These are phyloP conservation scores for Planiliza haematocheilus DNA, from an alignment of 2,113 vertebrate genomes.

Conservation along the genomic window DNA sequence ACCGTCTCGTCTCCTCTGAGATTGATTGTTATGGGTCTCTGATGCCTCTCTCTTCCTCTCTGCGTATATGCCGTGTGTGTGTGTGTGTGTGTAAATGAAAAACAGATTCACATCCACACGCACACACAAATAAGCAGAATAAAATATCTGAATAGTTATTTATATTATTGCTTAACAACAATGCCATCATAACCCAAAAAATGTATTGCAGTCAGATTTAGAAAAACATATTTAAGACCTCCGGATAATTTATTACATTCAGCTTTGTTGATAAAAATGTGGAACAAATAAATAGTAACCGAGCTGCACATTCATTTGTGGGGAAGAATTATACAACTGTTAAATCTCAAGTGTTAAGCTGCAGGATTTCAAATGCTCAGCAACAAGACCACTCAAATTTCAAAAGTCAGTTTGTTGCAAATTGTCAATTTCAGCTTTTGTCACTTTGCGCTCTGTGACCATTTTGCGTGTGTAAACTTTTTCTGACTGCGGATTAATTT, in stretches of 20 bases:
- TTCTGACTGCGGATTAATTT: too few relatives aligned
- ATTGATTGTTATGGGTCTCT: slow-evolving; percentile 30
- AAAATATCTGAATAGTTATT: neutral
- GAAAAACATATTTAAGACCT: neutral
- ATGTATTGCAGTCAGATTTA: neutral
- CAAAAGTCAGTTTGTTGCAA: too few relatives aligned
- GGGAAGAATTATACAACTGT: too few relatives aligned
- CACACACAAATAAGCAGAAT: neutral
- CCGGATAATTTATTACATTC: too few relatives aligned
- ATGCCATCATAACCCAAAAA: neutral
- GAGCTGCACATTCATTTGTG: too few relatives aligned
- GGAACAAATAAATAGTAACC: too few relatives aligned
- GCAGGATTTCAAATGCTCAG: too few relatives aligned
- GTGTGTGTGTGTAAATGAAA: neutral
- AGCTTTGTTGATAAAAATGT: neutral
- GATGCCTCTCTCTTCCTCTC: too few relatives aligned
- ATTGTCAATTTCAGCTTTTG: neutral
- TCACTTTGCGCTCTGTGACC: slow-evolving; percentile 16
- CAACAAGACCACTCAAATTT: too few relatives aligned
- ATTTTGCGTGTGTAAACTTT: slow-evolving; percentile 1
- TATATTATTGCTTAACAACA: neutral
- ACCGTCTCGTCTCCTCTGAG: slow-evolving; percentile 37
- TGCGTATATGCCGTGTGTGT: neutral
- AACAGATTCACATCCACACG: neutral
- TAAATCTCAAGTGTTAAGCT: too few relatives aligned